phyloP scores from a whole-genome alignment of 2,113 vertebrate genomes.

The Meles meles region DNA sequence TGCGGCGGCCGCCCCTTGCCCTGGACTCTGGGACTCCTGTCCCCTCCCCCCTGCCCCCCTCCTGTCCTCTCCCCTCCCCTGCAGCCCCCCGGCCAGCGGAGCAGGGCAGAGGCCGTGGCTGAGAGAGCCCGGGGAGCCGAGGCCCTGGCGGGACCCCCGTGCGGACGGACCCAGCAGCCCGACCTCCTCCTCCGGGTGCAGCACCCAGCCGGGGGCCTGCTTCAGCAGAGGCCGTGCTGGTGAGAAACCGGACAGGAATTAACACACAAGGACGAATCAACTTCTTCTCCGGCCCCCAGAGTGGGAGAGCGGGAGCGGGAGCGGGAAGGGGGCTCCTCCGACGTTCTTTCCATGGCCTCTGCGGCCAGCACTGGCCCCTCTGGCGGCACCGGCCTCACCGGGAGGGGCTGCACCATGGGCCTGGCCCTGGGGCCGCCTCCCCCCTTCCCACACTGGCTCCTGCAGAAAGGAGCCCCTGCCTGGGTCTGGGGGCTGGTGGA shows the following conservation, averaged over 20 bases:
- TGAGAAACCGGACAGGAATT: background rate
- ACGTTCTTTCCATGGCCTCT: background rate
- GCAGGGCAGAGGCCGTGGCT: no score
- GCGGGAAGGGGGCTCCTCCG: background rate
- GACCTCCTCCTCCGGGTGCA: no score
- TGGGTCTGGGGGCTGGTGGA: slow-evolving; percentile 12
- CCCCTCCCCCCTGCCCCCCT: background rate
- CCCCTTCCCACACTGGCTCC: slow-evolving; percentile 10
- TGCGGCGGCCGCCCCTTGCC: background rate
- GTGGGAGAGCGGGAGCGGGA: background rate
- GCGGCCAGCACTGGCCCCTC: background rate
- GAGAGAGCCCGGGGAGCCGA: no score
- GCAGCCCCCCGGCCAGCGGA: no score
- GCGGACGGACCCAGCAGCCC: no score
- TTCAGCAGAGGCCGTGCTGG: background rate
- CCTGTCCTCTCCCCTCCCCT: no score
- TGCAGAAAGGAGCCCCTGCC: slow-evolving; percentile 42
- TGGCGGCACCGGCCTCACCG: background rate
- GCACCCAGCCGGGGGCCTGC: background rate
- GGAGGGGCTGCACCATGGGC: rapidly evolving
- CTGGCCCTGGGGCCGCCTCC: rapidly evolving
- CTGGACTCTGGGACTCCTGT: background rate
- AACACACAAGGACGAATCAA: background rate
- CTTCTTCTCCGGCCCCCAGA: background rate
- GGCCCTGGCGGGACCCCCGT: no score